phyloP scores from a whole-genome alignment of 2,113 vertebrate species.

The Otis tarda region DNA sequence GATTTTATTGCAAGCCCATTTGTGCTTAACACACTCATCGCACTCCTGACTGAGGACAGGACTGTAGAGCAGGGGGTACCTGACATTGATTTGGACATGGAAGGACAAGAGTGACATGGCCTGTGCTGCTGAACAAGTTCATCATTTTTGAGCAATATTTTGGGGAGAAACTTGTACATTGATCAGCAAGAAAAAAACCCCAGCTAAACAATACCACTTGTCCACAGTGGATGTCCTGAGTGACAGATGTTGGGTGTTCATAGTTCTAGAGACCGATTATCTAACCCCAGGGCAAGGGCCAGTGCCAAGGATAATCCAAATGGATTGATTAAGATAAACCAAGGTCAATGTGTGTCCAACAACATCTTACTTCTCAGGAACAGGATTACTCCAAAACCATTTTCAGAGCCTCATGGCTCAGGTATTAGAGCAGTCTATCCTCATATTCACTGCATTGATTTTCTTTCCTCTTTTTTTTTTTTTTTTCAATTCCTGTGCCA shows the following conservation, averaged over 20 bases:
- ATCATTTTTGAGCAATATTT: neutral
- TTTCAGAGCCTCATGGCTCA: neutral
- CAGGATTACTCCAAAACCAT: neutral
- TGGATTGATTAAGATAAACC: neutral
- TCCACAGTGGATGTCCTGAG: neutral
- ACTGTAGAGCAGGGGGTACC: too few species aligned
- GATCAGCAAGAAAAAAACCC: neutral
- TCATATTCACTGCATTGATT: neutral
- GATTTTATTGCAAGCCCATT: neutral
- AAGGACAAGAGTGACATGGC: neutral
- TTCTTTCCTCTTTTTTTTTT: neutral
- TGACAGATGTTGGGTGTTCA: neutral
- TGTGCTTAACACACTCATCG: neutral
- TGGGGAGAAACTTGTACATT: neutral
- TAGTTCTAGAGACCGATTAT: neutral
- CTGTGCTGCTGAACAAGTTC: neutral
- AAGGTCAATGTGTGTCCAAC: neutral
- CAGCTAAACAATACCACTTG: neutral
- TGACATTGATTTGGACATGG: neutral
- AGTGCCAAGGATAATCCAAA: neutral
- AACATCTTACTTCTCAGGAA: neutral
- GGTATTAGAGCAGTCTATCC: neutral
- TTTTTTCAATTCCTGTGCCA: neutral
- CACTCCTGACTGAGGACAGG: neutral
- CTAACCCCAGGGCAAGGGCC: neutral